These are phyloP conservation scores for Chironomus tentans DNA, from an alignment of 2,888 invertebrate species.

Conservation along the genomic window DNA sequence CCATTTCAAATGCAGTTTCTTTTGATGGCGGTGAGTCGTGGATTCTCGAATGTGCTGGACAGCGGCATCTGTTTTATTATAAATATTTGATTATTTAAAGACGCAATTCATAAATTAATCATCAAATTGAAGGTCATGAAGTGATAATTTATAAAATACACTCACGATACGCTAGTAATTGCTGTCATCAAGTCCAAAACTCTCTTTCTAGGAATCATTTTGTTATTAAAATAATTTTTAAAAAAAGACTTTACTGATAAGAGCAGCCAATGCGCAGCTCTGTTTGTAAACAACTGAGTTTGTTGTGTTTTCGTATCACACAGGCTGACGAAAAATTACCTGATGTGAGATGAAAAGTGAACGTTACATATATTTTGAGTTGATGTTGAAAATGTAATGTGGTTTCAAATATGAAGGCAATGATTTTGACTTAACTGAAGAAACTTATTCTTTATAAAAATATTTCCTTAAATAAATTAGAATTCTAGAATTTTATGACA, in stretches of 20 bases:
- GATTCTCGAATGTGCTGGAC: constrained; percentile 64
- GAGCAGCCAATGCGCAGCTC: not conserved
- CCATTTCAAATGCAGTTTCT: constrained; percentile 61
- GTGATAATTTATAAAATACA: constrained; percentile 32
- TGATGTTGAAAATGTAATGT: too few relatives aligned
- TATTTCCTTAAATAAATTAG: too few relatives aligned
- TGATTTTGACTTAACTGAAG: too few relatives aligned
- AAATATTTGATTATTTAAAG: not conserved
- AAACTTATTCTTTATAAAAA: too few relatives aligned
- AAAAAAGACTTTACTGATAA: not conserved
- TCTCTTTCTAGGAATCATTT: constrained; percentile 47
- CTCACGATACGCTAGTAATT: constrained; percentile 59
- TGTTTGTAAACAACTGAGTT: too few relatives aligned
- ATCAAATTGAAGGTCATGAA: too few relatives aligned
- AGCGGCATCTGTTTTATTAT: constrained; percentile 49
- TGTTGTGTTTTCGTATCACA: too few relatives aligned
- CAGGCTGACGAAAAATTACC: too few relatives aligned
- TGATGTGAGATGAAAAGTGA: too few relatives aligned
- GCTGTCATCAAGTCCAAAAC: constrained; percentile 56
- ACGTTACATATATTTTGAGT: too few relatives aligned
- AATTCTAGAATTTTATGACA: too few relatives aligned
- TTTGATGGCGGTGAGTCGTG: constrained; percentile 43
- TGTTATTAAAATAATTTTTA: not conserved
- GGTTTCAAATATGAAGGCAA: too few relatives aligned
- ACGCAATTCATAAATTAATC: not conserved